Base-by-base conservation (phyloP, 2,113 vertebrate species). In the Microcebus lehilahytsara region DNA sequence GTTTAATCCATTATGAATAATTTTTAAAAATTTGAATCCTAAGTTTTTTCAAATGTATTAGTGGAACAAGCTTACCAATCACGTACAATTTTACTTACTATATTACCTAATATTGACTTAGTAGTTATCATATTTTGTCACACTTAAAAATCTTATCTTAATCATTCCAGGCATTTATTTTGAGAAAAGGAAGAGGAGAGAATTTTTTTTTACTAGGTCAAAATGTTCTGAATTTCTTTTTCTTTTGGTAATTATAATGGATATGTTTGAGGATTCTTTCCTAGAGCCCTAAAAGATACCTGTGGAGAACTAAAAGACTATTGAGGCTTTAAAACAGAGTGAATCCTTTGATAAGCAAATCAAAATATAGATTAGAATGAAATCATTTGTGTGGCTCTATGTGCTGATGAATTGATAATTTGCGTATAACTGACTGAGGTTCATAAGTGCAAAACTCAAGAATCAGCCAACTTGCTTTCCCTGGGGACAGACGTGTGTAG, bases 301-400 rank as follows among this genome's bases (percentile, higher is more conserved):
- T 37, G 11, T 40, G 32, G 40, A 89, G 64, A 77, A 96, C 17
- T 60, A 25, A 96, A 97, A 96, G 42, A 88, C 49, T 46, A 27
- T 49, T 78, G 58, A 93, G 34, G 9, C 7, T 89, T 95, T 78
- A 83, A 83, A 89, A 60, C 51, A 62, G 25, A 19, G 12, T 42
- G 42, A 64, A 74, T 71, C 40, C 19, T 89, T 96, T 96, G 88
- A 96, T 79, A 96, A 91, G 22, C 27, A 96, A 95, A 96, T 94
- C 37, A 91, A 91, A 88, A 22, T 72, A 34, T 71, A 79, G 30
- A 69, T 89, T 92, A 72, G n/a, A 94, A 56, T 89, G 22, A 71
- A 80, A 86, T 90, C 10, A 95, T 79, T 83, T 81, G 25, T 62
- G 49, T 40, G 69, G 34, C 1, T 86, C 9, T 86, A 23, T 77